A percentile compares a stretch with the other conserved stretches of the same genome.
Conservation (phyloP, 2,113 vertebrate genomes). For the Sphyrna mokarran region DNA sequence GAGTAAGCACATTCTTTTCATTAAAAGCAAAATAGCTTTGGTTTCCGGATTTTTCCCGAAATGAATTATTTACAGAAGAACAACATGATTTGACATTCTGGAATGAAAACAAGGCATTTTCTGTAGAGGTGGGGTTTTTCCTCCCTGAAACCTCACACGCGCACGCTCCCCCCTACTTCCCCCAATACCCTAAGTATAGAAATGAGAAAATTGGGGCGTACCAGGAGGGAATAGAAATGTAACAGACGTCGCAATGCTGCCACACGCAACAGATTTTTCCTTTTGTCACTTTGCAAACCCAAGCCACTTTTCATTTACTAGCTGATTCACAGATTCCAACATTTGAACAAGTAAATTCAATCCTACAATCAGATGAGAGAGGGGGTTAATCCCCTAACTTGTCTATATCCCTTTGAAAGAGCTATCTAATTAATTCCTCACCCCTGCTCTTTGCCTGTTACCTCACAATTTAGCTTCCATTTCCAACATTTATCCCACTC, state of each 20-base stretch:
- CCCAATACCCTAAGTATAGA: not conserved
- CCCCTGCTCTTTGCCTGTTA: not conserved
- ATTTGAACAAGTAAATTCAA: not conserved
- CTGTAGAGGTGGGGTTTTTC: not conserved
- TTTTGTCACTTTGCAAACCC: not conserved
- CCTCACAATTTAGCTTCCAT: too few relatives aligned
- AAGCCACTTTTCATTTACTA: not conserved
- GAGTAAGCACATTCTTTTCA: too few relatives aligned
- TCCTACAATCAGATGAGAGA: not conserved
- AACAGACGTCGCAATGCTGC: not conserved
- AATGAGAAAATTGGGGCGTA: not conserved
- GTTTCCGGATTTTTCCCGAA: not conserved
- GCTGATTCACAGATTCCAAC: not conserved
- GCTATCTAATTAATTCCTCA: not conserved
- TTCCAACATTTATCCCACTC: too few relatives aligned
- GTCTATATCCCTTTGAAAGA: not conserved
- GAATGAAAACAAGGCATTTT: not conserved
- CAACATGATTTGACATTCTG: not conserved
- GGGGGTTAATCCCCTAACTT: not conserved
- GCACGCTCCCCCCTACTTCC: not conserved
- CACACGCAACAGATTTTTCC: not conserved
- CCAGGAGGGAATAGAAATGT: not conserved
- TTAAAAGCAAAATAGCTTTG: not conserved
- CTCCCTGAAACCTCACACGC: not conserved
- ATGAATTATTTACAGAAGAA: not conserved